These are phyloP conservation scores for Mesorhabditis spiculigera DNA, from an alignment of 2,888 invertebrate species.

Conservation along the genomic window DNA sequence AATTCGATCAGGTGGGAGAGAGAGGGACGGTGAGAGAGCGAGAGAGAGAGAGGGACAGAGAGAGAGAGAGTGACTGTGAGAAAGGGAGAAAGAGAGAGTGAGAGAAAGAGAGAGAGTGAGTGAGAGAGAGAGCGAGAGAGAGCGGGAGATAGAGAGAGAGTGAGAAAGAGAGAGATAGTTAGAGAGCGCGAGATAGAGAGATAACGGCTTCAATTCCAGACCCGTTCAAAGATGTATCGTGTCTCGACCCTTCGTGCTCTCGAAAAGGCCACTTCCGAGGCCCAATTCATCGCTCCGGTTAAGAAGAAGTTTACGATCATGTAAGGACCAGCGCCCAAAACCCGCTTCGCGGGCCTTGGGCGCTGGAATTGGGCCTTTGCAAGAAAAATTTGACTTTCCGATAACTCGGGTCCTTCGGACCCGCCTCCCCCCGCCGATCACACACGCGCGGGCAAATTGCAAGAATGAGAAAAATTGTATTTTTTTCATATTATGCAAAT, in stretches of 20 bases:
- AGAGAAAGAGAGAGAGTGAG: background rate
- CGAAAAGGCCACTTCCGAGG: slow-evolving; percentile 42
- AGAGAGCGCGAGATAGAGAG: background rate
- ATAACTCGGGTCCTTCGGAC: too few species aligned
- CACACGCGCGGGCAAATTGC: too few species aligned
- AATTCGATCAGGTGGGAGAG: slow-evolving; percentile 40
- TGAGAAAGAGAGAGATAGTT: background rate
- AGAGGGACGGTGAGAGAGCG: background rate
- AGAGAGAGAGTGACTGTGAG: slow-evolving; percentile 4
- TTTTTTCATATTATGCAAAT: too few species aligned
- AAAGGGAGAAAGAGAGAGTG: background rate
- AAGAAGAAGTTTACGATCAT: slow-evolving; percentile 54
- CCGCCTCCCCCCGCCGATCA: too few species aligned
- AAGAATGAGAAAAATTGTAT: too few species aligned
- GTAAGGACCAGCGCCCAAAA: too few species aligned
- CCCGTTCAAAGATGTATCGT: slow-evolving; percentile 18
- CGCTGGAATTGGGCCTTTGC: too few species aligned
- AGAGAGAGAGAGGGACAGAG: background rate
- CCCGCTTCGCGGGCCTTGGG: too few species aligned
- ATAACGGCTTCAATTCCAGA: background rate
- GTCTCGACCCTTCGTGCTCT: slow-evolving; percentile 48
- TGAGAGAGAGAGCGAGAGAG: background rate
- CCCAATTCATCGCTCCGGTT: slow-evolving; percentile 32
- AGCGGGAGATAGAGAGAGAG: background rate
- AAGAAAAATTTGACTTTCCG: too few species aligned